Evolutionary conservation across 2,888 invertebrate genomes (phyloP), one percentile per base, ranked within the genome.

Genomic region (Dynastes maya): DNA sequence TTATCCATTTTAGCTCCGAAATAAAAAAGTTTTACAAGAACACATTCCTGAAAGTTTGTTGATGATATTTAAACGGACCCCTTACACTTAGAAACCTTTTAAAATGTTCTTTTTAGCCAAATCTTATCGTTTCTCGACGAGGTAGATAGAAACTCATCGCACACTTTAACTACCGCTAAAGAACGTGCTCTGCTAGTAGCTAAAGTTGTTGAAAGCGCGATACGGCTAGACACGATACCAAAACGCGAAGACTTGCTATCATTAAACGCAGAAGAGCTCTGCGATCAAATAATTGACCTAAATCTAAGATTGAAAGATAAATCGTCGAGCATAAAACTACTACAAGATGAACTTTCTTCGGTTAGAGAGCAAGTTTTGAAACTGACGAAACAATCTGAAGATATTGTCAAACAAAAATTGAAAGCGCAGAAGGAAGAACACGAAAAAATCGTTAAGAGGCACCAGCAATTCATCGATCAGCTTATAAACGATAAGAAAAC

Each of bases 401-500:
- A 87, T 32, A 89, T 89, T 51, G 82, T 88, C 0, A 86, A 87
- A 27, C 86, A 89, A 2, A 90, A 90, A 79, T 83, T 93, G 76
- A 90, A 90, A 27, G 89, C 91, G 45, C 92, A 93, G 83, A 93
- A 93, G 85, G 91, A 92, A 32, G 95, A 96, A 83, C 95, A 94
- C 83, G 95, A 96, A 84, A 91, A 87, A 1, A 91, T 94, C 0
- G 92, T 96, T 29, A 92, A 93, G 81, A 90, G 96, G 13, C 96
- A 96, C 86, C 96, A 96, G 86, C 94, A 91, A 80, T 96, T 96
- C 82, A 95, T 96, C 68, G 96, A 96, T 85, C 95, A 94, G 90
- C 86, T 96, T 67, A 93, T 96, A 80, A 92, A 92, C 78, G 96
- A 96, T 85, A 96, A 96, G 88, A 94, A 94, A 80, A 91, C 92